Evolutionary conservation across 2,113 vertebrate species (phyloP).

Genomic region (Podilymbus podiceps): DNA sequence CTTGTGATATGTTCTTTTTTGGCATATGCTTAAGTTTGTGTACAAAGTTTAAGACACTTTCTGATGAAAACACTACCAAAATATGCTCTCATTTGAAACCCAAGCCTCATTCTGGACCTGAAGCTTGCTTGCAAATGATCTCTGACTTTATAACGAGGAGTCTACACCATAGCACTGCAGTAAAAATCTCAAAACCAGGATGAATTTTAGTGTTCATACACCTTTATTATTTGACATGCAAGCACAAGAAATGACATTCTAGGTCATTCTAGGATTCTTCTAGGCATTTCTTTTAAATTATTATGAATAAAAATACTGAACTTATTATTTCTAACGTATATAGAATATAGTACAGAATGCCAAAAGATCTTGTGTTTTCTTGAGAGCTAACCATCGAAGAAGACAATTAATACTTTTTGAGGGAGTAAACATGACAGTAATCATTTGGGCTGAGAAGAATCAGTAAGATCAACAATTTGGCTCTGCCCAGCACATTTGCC

Average conservation of each 20-base stretch:
- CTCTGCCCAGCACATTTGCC: background rate
- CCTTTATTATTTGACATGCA: background rate
- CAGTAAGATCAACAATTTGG: background rate
- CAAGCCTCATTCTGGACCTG: background rate
- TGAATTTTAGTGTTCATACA: background rate
- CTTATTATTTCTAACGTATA: background rate
- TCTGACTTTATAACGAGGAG: background rate
- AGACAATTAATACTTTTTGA: background rate
- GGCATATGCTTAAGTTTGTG: background rate
- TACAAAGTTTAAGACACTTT: background rate
- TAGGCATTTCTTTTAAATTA: background rate
- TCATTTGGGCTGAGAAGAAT: background rate
- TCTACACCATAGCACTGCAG: background rate
- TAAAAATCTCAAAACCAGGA: background rate
- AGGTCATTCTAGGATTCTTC: too few relatives aligned
- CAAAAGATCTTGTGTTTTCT: background rate
- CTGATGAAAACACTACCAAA: background rate
- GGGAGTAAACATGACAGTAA: background rate
- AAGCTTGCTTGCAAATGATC: background rate
- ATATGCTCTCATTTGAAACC: background rate
- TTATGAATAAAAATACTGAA: background rate
- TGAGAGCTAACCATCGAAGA: background rate
- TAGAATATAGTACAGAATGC: background rate
- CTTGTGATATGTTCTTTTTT: background rate
- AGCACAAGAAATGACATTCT: background rate